Base-by-base conservation (phyloP, 2,113 vertebrate species). In the Catagonus wagneri region DNA sequence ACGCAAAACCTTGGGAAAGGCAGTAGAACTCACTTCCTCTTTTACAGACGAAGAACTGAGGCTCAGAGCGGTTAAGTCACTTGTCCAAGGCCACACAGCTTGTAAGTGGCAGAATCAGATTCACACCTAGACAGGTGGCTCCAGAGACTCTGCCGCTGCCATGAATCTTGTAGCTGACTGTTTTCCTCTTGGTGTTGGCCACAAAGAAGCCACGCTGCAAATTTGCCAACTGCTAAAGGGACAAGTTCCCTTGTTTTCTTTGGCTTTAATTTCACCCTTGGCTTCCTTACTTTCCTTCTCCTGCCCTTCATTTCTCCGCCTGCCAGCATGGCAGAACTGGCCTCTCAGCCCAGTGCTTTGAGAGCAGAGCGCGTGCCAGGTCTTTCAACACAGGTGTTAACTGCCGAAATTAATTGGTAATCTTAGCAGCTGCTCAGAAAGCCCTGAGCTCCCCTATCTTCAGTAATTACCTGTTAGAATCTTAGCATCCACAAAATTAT, bases 351-450 rank as follows among this genome's bases (percentile, higher is more conserved):
- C 1, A 1, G 36, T n/a, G 50, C 81, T 71, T 19, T 20, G 12
- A 83, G 69, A 23, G 63, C 19, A 39, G 44, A 22, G 36, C 50
- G 1, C 29, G 56, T 90, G 76, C 76, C 56, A 87, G 29, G 78
- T 74, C 85, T 96, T 54, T 81, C 84, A 58, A 71, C 72, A 69
- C 93, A 91, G 93, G 91, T 96, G 93, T 94, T 94, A 95, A 90
- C 93, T 96, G 91, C 79, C 52, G 74, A 87, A 94, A 96, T 96
- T 95, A 93, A 90, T 86, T 89, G 68, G 79, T 65, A 94, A 81
- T 89, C 20, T 10, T 19, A 85, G 69, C 89, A 89, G 93, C 95
- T 93, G 85, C 83, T 89, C 27, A 96, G 94, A 92, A 80, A 94
- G 52, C 88, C 88, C 63, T 39, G 23, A 1, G 14, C 61, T 92